phyloP scores from a whole-genome alignment of 1,140 invertebrate genomes.

The Aphelenchoides besseyi region DNA sequence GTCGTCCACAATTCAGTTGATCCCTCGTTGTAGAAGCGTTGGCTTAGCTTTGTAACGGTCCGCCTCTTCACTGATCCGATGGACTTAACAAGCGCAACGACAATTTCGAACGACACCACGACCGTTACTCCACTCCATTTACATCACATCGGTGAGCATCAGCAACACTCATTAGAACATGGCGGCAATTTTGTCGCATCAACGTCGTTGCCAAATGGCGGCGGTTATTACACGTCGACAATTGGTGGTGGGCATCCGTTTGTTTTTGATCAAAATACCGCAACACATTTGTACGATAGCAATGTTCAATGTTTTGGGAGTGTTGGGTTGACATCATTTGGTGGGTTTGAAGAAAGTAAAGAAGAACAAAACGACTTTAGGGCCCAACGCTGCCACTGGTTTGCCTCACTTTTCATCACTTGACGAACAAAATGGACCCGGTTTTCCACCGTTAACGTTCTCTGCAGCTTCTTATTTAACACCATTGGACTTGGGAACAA shows the following conservation, averaged over 20 bases:
- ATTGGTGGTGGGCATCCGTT: neutral
- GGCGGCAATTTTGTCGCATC: neutral
- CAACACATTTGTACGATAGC: neutral
- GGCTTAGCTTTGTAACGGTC: neutral
- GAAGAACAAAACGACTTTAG: neutral
- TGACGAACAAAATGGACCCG: neutral
- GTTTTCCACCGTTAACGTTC: neutral
- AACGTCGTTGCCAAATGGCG: neutral
- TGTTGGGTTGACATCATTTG: neutral
- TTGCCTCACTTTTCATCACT: neutral
- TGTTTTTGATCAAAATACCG: neutral
- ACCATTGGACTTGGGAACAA: slow-evolving; percentile 12
- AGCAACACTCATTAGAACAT: neutral
- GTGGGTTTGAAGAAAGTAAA: neutral
- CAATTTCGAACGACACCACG: neutral
- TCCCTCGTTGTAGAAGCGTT: neutral
- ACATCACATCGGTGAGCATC: neutral
- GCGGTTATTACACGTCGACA: slow-evolving; percentile 2
- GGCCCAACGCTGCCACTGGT: neutral
- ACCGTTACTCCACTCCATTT: neutral
- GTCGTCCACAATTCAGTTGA: neutral
- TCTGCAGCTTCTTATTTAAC: slow-evolving; percentile 7
- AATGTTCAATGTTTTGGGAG: neutral
- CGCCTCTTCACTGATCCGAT: slow-evolving; percentile 4
- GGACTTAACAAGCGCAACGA: slow-evolving; percentile 8